Percentiles rank a stretch among this genome's conserved stretches.
These are phyloP conservation scores for Paracanthobrama guichenoti DNA, from an alignment of 2,113 vertebrate genomes.

Conservation along the genomic window DNA sequence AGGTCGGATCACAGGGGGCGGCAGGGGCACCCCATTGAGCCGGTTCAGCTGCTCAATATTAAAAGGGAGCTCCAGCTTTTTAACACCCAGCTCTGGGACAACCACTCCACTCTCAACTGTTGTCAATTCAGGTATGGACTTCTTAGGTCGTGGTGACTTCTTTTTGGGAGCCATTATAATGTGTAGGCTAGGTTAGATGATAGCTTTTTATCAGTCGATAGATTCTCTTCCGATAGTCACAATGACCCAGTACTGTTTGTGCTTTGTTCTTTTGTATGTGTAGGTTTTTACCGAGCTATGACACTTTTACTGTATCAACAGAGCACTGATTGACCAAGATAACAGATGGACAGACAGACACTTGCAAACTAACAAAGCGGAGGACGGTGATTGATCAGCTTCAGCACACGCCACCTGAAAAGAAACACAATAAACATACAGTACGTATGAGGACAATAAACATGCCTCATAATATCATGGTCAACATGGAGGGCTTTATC, in stretches of 20 bases:
- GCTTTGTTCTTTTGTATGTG: background rate
- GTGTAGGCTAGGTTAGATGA: background rate
- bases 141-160: conserved; percentile 77
- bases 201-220: background rate
- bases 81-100: conserved; percentile 66
- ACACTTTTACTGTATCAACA: background rate
- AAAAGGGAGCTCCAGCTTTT: conserved; percentile 77
- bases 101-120: conserved; percentile 58
- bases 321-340: conserved; percentile 31
- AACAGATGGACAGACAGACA: conserved; percentile 34
- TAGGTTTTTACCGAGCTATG: conserved; percentile 17
- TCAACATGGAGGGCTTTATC: background rate
- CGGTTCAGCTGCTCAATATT: conserved; percentile 78
- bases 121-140: conserved; percentile 59
- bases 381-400: conserved; percentile 21
- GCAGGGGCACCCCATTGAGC: conserved; percentile 73
- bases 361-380: conserved; percentile 22
- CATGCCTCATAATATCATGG: background rate
- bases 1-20: conserved; percentile 72
- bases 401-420: conserved; percentile 67
- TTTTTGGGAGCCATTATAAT: conserved; percentile 80
- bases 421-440: background rate
- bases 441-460: conserved; percentile 1
- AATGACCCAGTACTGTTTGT: background rate
- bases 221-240: background rate